Base-by-base conservation (phyloP, 2,797 vertebrate genomes). In the Paramormyrops hopkinsi region DNA sequence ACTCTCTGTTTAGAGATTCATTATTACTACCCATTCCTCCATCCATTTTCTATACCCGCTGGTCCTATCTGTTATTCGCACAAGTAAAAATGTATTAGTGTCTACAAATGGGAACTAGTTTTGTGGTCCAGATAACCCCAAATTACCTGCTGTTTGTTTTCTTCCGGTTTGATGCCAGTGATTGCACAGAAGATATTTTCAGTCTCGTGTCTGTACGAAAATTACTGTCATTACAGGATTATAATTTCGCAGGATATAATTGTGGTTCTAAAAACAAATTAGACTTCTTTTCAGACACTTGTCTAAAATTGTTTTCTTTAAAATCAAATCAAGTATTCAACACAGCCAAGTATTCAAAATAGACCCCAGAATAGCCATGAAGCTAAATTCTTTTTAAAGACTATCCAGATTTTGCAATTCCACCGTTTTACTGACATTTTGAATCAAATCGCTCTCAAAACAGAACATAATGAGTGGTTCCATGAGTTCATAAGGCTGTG, bases 141-240 rank as follows among this genome's bases (percentile, higher is more conserved):
- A 46, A 46, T 9, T 46, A 19, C 41, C 76, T 44, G 76, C 19
- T 46, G 19, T 8, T 19, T 82, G 37, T 46, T 79, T 46, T 41
- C 37, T 46, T 79, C 73, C 17, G 2, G 37, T n/a, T 46, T 79
- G 37, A n/a, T 46, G 76, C 17, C 41, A 46, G 17, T 19, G 19
- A 82, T 82, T 46, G 19, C 76, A 46, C 33, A 82, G 76, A 82
- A 82, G 76, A 82, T 82, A 82, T 82, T 82, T 82, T 44, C 41
- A 82, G 41, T 82, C 37, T 46, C 22, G 76, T 46, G 12, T n/a
- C 41, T 79, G 6, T 44, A 46, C 8, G 37, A 82, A 79, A 46
- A 82, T 82, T 44, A 82, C 76, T 82, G 76, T 82, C 29, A 46
- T 82, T 82, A 44, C 76, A 44, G 37, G 17, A 82, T 82, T 82